Percentiles rank a stretch among this genome's conserved stretches.
Evolutionary conservation across 1,140 invertebrate genomes (phyloP).

Genomic region (Alviniconcha marisindica): DNA sequence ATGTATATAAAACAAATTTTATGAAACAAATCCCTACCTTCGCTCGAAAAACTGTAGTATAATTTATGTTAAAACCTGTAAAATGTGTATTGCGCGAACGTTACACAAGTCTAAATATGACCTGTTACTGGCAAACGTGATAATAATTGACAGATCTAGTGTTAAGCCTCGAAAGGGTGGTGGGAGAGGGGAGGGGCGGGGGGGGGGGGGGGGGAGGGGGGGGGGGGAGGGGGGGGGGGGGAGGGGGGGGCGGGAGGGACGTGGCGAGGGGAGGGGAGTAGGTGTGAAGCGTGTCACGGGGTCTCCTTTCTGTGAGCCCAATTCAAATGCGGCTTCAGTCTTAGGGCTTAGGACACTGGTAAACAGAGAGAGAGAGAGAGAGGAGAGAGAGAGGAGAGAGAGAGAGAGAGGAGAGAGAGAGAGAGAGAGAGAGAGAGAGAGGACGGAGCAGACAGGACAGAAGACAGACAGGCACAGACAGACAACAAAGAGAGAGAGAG

Average conservation of each 20-base stretch:
- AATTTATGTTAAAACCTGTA: too few species aligned
- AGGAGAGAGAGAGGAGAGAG: background rate
- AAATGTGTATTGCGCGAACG: too few species aligned
- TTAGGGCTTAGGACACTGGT: background rate
- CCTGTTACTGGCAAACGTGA: too few species aligned
- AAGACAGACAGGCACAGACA: background rate
- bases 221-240: background rate
- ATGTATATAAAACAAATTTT: too few species aligned
- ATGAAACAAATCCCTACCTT: too few species aligned
- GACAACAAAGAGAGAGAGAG: background rate
- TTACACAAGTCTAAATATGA: too few species aligned
- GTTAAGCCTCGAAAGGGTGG: too few species aligned
- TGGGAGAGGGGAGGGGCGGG: background rate
- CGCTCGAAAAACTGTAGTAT: too few species aligned
- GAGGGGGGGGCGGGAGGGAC: background rate
- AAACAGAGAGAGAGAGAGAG: background rate
- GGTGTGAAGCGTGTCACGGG: background rate
- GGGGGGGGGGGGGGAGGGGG: background rate
- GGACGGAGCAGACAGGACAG: background rate
- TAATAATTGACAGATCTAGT: too few species aligned
- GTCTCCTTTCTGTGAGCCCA: background rate
- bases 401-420: background rate
- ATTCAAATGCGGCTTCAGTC: background rate
- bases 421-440: background rate
- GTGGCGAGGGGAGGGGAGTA: background rate